Conservation (phyloP, 1,140 invertebrate genomes). For the Drosophila prosaltans region DNA sequence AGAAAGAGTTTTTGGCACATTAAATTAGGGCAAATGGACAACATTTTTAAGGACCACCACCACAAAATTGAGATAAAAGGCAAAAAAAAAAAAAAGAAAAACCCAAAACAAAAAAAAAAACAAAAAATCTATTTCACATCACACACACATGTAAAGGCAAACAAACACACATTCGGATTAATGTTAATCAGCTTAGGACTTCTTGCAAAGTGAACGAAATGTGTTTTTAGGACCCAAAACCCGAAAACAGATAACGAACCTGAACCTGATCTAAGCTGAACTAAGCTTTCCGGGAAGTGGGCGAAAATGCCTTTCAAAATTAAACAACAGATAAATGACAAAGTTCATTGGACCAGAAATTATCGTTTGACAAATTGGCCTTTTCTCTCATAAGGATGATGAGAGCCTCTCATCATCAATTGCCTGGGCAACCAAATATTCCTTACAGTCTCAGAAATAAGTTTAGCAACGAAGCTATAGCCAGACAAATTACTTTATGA, state of each 20-base stretch:
- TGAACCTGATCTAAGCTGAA: slow-evolving; percentile 15
- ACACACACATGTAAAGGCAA: slow-evolving; percentile 30
- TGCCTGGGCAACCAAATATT: slow-evolving; percentile 45
- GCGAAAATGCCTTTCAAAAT: slow-evolving; percentile 65
- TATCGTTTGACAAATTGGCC: slow-evolving; percentile 70
- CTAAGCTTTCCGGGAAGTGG: slow-evolving; percentile 22
- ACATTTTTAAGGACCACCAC: slow-evolving; percentile 47
- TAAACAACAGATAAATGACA: slow-evolving; percentile 74
- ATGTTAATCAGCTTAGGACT: slow-evolving; percentile 72
- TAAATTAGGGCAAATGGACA: slow-evolving; percentile 62
- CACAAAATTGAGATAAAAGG: slow-evolving; percentile 19
- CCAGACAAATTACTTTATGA: slow-evolving; percentile 47
- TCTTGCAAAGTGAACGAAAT: slow-evolving; percentile 7
- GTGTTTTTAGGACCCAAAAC: slow-evolving; percentile 44
- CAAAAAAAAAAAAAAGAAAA: background rate
- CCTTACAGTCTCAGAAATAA: slow-evolving; percentile 2
- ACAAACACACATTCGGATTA: slow-evolving; percentile 47
- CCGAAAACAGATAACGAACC: slow-evolving; percentile 5
- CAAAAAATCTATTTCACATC: slow-evolving; percentile 9
- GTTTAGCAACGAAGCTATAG: slow-evolving; percentile 18
- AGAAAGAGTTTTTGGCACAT: slow-evolving; percentile 61
- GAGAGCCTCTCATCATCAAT: slow-evolving; percentile 58
- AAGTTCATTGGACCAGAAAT: slow-evolving; percentile 67
- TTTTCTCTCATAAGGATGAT: slow-evolving; percentile 18
- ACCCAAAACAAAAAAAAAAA: background rate